Percentiles rank a stretch among this genome's conserved stretches.
Evolutionary conservation across 64 coral and sea anemone genomes (phyloP).

Genomic region (Actinia tenebrosa): DNA sequence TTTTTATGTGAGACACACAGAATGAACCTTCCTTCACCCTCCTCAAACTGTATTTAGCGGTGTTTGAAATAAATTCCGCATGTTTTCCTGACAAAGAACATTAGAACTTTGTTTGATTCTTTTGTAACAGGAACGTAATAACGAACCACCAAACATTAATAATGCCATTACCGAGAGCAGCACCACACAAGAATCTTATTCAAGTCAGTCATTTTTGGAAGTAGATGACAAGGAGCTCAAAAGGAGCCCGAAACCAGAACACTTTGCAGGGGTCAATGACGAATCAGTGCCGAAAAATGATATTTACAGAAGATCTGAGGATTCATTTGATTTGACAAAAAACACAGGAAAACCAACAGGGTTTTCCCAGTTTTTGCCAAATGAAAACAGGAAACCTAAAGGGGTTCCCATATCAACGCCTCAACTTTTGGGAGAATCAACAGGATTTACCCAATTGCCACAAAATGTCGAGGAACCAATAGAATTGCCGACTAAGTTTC

Average conservation of each 20-base stretch:
- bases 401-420: background rate
- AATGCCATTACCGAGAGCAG: no score
- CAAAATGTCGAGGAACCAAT: background rate
- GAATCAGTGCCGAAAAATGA: background rate
- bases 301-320: background rate
- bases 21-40: no score
- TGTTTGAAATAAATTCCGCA: no score
- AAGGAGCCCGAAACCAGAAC: background rate
- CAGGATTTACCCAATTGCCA: background rate
- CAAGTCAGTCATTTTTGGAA: no score
- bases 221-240: no score
- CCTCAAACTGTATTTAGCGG: no score
- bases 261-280: background rate
- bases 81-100: no score
- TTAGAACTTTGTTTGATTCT: no score
- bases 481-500: background rate
- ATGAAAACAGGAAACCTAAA: background rate
- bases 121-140: no score
- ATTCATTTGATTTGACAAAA: background rate
- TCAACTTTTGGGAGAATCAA: background rate
- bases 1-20: no score
- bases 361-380: background rate
- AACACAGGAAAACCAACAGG: background rate
- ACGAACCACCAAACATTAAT: no score
- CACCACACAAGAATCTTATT: no score